These are phyloP conservation scores for Vimba vimba DNA, from an alignment of 2,113 vertebrate species.

Conservation along the genomic window DNA sequence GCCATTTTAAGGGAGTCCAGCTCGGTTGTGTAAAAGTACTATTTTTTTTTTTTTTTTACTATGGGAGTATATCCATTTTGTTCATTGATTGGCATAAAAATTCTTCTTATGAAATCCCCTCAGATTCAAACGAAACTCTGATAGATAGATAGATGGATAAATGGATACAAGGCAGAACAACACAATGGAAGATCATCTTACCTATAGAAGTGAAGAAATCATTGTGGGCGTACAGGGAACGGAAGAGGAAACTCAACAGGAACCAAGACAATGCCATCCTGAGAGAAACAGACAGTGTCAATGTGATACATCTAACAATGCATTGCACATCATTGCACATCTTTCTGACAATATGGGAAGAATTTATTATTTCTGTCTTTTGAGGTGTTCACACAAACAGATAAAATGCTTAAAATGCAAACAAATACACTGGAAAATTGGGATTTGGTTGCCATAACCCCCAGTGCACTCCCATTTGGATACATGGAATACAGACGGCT, in stretches of 20 bases:
- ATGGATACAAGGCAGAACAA: neutral
- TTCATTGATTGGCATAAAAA: too few relatives aligned
- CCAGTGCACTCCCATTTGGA: neutral
- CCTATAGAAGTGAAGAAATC: slow-evolving; percentile 97
- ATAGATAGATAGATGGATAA: too few relatives aligned
- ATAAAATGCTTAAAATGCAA: neutral
- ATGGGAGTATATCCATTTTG: too few relatives aligned
- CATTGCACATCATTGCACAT: neutral
- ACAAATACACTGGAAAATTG: neutral
- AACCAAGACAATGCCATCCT: slow-evolving; percentile 75
- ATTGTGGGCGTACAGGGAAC: slow-evolving; percentile 77
- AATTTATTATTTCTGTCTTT: neutral
- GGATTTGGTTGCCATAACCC: neutral
- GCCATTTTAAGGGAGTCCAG: neutral
- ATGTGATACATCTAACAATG: neutral
- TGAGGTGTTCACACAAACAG: neutral
- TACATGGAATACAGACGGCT: neutral
- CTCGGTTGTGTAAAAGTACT: too few relatives aligned
- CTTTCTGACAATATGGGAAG: neutral
- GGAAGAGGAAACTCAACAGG: slow-evolving; percentile 79
- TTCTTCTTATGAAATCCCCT: too few relatives aligned
- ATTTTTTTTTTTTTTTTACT: too few relatives aligned
- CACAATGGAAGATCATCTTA: slow-evolving; percentile 67
- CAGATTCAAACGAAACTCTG: too few relatives aligned
- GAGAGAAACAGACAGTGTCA: slow-evolving; percentile 28